These are phyloP conservation scores for Zingel zingel DNA, from an alignment of 2,113 vertebrate genomes.

Conservation along the genomic window DNA sequence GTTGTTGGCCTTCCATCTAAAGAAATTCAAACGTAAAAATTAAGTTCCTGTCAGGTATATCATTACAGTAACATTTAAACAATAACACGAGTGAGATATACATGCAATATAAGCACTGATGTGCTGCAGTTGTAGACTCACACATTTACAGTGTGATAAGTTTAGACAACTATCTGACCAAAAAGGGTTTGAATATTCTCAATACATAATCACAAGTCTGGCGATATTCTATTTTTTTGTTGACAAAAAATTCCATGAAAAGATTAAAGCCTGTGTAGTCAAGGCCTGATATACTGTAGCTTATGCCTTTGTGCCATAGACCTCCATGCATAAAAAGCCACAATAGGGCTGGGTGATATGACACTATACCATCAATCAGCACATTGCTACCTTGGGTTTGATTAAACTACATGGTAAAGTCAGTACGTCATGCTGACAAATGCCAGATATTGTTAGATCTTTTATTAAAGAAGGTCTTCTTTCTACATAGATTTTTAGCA, in stretches of 20 bases:
- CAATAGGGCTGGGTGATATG: no score
- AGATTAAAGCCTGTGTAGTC: neutral
- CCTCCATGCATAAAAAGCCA: neutral
- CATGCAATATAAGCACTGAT: neutral
- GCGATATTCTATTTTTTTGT: neutral
- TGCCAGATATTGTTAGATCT: neutral
- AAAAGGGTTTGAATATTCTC: neutral
- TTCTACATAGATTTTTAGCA: neutral
- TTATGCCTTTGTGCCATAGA: neutral
- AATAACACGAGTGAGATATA: neutral
- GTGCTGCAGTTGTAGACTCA: constrained; percentile 2
- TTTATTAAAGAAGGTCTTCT: neutral
- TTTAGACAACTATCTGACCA: neutral
- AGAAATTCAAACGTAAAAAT: neutral
- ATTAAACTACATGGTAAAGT: neutral
- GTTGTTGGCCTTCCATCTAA: constrained; percentile 26
- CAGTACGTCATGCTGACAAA: neutral
- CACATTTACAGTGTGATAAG: constrained; percentile 15
- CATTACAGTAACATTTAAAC: constrained; percentile 16
- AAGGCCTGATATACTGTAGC: neutral
- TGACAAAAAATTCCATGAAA: neutral
- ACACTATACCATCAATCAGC: neutral
- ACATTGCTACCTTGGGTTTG: neutral
- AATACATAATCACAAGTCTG: neutral
- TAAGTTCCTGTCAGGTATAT: constrained; percentile 3